Percentiles rank a stretch among this genome's conserved stretches.
Conservation (phyloP, 2,797 vertebrate species). For the Sebastolobus altivelis region DNA sequence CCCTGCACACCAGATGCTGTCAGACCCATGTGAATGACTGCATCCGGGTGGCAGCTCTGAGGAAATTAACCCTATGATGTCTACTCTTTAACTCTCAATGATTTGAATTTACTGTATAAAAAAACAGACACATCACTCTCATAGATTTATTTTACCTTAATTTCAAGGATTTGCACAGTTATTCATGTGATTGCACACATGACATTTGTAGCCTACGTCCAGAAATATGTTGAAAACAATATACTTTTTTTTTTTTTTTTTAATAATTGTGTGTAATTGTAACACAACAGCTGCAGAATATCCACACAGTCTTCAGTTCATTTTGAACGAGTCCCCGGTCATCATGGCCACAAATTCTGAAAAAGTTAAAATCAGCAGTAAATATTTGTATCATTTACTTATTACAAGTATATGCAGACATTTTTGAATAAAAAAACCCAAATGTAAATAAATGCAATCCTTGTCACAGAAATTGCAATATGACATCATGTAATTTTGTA, state of each 20-base stretch:
- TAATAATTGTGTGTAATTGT: constrained; percentile 6
- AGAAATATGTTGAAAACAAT: neutral
- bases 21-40: constrained; percentile 78
- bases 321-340: constrained; percentile 83
- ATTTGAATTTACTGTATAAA: constrained; percentile 3
- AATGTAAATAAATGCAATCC: neutral
- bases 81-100: constrained; percentile 21
- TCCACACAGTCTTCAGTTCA: constrained; percentile 66
- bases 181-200: neutral
- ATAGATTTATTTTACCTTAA: constrained; percentile 3
- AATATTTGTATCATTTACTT: neutral
- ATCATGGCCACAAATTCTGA: constrained; percentile 83
- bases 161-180: constrained; percentile 18
- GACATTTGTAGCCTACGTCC: neutral
- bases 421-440: neutral
- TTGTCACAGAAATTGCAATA: neutral
- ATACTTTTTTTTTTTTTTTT: neutral
- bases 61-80: constrained; percentile 83
- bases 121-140: neutral
- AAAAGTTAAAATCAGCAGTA: constrained; percentile 20
- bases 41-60: constrained; percentile 81
- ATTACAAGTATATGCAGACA: neutral
- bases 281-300: constrained; percentile 5
- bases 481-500: neutral
- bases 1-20: constrained; percentile 83